Base-by-base conservation (phyloP, 1,140 invertebrate species). In the Nautilus pompilius region DNA sequence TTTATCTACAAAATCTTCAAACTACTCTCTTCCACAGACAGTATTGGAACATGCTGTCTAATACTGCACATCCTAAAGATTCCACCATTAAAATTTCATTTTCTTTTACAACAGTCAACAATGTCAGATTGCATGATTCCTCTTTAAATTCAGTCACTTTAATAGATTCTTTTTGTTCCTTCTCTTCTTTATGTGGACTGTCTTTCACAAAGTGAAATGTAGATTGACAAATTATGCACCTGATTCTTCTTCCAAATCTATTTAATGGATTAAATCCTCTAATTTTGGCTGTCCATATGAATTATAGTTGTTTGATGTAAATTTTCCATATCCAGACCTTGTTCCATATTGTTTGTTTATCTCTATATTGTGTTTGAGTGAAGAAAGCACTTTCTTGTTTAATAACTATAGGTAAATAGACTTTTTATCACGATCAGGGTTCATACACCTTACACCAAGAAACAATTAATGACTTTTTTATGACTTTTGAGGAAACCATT, bases 1-100 rank as follows among this genome's bases (percentile, higher is more conserved):
- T 15, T 15, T 28, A 4, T 62, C 33, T 45, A 33, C 15, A 56
- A 63, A 60, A 17, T 60, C 30, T 13, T 67, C n/a, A 10, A 63
- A 57, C 60, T 58, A 63, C 5, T 60, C 60, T 54, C 51, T 33
- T 29, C 61, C 41, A 41, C n/a, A n/a, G n/a, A 60, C 58, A 17
- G 58, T 60, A 26, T 20, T 60, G 10, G 58, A 46, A 24, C 58
- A 60, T 5, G 36, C 58, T 60, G 29, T 60, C 58, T 13, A 60
- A 26, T 13, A 60, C 36, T 6, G 34, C 58, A 49, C n/a, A 17
- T 26, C 58, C 32, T 26, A 17, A 29, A 20, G 34, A 46, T 20
- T 60, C 58, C 13, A 34, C 34, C 34, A 60, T 41, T 17, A 60
- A 26, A 5, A 60, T 41, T 36, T 22, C 15, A 26, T 58, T 41